A percentile compares a stretch with the other conserved stretches of the same genome.
Evolutionary conservation across 1,140 invertebrate species (phyloP).

Genomic region (Eueides isabella): DNA sequence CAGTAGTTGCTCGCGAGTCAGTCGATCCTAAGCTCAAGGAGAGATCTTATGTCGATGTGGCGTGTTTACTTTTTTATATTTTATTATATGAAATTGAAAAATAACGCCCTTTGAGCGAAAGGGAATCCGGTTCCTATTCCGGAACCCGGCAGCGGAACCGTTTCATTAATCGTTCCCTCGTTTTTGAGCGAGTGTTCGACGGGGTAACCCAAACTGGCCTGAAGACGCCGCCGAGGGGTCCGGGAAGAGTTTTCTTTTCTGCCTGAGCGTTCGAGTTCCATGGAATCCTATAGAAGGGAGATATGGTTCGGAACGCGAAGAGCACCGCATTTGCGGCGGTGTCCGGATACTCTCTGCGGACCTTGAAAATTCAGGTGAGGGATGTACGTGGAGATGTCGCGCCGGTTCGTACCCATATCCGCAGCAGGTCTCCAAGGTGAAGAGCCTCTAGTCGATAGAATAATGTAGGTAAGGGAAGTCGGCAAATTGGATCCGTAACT

Average conservation of each 20-base stretch:
- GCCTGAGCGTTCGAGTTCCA: slow-evolving; percentile 87
- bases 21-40: slow-evolving; percentile 91
- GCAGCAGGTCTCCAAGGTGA: slow-evolving; percentile 95
- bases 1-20: slow-evolving; percentile 94
- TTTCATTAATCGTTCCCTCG: slow-evolving; percentile 85
- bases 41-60: slow-evolving; percentile 83
- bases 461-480: slow-evolving; percentile 95
- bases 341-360: slow-evolving; percentile 86
- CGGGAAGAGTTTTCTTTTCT: slow-evolving; percentile 92
- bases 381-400: slow-evolving; percentile 85
- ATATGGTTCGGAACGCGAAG: slow-evolving; percentile 87
- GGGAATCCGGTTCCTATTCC: slow-evolving; percentile 89
- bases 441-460: slow-evolving; percentile 94
- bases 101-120: slow-evolving; percentile 84
- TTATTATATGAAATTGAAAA: slow-evolving; percentile 33
- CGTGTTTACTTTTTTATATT: slow-evolving; percentile 69
- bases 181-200: slow-evolving; percentile 67
- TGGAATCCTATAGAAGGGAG: slow-evolving; percentile 89
- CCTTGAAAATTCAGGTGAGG: slow-evolving; percentile 91
- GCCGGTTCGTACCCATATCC: slow-evolving; percentile 90
- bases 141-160: slow-evolving; percentile 88
- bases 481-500: slow-evolving; percentile 81
- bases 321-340: slow-evolving; percentile 88
- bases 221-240: slow-evolving; percentile 88
- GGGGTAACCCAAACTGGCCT: slow-evolving; percentile 76